These are phyloP conservation scores for Drosophila bocki DNA, from an alignment of 1,140 invertebrate species.

Conservation along the genomic window DNA sequence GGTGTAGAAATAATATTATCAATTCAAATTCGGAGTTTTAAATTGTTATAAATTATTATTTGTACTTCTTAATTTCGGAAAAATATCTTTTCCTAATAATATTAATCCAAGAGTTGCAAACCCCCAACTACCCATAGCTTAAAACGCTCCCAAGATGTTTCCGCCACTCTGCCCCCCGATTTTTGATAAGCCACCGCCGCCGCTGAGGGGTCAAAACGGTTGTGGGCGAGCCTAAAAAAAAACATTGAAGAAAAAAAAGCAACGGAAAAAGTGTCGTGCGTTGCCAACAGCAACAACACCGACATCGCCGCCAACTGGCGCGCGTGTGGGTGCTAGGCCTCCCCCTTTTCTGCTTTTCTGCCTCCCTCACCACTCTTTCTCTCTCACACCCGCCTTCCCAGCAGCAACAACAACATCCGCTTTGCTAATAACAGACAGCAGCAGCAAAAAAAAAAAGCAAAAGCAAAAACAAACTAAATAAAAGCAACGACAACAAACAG, in stretches of 20 bases:
- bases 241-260: slow-evolving; percentile 14
- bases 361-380: neutral
- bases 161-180: slow-evolving; percentile 15
- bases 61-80: too few relatives aligned
- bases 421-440: slow-evolving; percentile 76
- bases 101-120: neutral
- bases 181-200: slow-evolving; percentile 50
- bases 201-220: slow-evolving; percentile 55
- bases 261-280: slow-evolving; percentile 63
- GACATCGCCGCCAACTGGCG: slow-evolving; percentile 4
- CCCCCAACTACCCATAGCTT: neutral
- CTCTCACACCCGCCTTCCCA: slow-evolving; percentile 18
- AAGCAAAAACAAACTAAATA: slow-evolving; percentile 3
- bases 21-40: too few relatives aligned
- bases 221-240: slow-evolving; percentile 59
- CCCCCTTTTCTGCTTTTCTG: slow-evolving; percentile 28
- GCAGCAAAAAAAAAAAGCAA: slow-evolving; percentile 35
- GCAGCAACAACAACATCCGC: slow-evolving; percentile 75
- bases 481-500: slow-evolving; percentile 58
- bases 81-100: neutral
- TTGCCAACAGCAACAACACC: slow-evolving; percentile 56
- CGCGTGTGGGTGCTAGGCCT: slow-evolving; percentile 65
- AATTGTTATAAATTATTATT: too few relatives aligned
- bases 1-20: neutral
- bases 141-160: slow-evolving; percentile 10